These are phyloP conservation scores for Eupsilia transversa DNA, from an alignment of 2,888 invertebrate species.

Conservation along the genomic window DNA sequence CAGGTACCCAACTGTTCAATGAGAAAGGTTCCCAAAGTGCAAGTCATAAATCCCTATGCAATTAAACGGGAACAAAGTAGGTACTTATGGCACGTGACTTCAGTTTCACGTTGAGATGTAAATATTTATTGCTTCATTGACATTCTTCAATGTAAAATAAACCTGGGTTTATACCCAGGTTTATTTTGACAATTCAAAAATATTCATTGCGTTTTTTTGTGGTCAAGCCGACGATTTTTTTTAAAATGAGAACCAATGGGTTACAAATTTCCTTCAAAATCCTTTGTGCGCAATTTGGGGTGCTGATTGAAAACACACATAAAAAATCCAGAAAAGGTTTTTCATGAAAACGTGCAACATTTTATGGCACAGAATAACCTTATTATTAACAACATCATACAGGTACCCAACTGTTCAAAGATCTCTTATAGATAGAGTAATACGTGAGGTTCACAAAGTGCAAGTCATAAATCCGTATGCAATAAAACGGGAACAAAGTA, in stretches of 20 bases:
- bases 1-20: constrained; percentile 38
- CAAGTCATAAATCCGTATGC: constrained; percentile 81
- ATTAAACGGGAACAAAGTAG: constrained; percentile 81
- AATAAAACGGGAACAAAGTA: constrained; percentile 81
- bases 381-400: constrained; percentile 25
- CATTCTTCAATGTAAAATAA: no score
- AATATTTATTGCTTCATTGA: constrained; percentile 83
- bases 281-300: no score
- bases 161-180: constrained; percentile 75
- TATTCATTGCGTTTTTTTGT: neutral
- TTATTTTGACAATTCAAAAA: neutral
- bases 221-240: neutral
- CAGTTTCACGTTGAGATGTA: constrained; percentile 76
- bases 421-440: constrained; percentile 67
- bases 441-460: constrained; percentile 79
- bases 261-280: neutral
- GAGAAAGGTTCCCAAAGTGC: constrained; percentile 78
- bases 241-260: neutral
- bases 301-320: no score
- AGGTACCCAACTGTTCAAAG: constrained; percentile 40
- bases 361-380: neutral
- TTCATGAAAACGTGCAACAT: neutral
- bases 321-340: neutral
- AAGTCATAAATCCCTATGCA: constrained; percentile 82
- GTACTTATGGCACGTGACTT: constrained; percentile 81